Evolutionary conservation across 2,888 invertebrate species (phyloP).

Genomic region (Phasia obesa): DNA sequence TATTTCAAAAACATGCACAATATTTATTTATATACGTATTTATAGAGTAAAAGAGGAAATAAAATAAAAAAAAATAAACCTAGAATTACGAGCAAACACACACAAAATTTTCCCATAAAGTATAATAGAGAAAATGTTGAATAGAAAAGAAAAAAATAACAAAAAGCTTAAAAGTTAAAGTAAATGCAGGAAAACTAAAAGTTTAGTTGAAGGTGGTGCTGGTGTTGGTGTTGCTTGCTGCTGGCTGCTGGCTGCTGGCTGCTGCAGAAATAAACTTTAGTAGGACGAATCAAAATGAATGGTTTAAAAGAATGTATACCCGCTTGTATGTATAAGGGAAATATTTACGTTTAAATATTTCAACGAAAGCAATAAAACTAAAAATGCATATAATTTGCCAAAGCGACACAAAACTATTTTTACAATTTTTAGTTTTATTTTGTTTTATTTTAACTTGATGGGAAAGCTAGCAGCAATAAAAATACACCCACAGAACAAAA

Average conservation of each 20-base stretch:
- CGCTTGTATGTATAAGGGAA: neutral
- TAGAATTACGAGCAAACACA: constrained; percentile 25
- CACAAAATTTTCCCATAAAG: constrained; percentile 37
- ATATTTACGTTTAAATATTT: constrained; percentile 29
- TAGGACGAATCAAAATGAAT: constrained; percentile 12
- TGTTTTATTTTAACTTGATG: neutral
- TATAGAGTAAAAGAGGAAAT: constrained; percentile 36
- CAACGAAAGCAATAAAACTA: constrained; percentile 38
- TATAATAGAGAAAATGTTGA: constrained; percentile 28
- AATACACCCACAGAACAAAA: constrained; percentile 13
- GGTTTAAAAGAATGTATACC: neutral
- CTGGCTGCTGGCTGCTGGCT: too few relatives aligned
- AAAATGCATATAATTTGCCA: constrained; percentile 55
- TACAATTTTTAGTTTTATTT: neutral
- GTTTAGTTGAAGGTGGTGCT: constrained; percentile 8
- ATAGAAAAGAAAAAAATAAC: neutral
- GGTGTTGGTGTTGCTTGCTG: too few relatives aligned
- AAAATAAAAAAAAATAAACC: constrained; percentile 26
- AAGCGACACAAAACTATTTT: constrained; percentile 66
- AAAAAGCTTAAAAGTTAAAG: constrained; percentile 46
- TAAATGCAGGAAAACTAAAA: constrained; percentile 31
- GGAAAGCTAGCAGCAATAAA: constrained; percentile 1
- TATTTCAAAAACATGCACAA: constrained; percentile 56
- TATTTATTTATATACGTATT: constrained; percentile 54
- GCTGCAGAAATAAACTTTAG: neutral